Base-by-base conservation (phyloP, 2,797 vertebrate species). In the Argentina silus region DNA sequence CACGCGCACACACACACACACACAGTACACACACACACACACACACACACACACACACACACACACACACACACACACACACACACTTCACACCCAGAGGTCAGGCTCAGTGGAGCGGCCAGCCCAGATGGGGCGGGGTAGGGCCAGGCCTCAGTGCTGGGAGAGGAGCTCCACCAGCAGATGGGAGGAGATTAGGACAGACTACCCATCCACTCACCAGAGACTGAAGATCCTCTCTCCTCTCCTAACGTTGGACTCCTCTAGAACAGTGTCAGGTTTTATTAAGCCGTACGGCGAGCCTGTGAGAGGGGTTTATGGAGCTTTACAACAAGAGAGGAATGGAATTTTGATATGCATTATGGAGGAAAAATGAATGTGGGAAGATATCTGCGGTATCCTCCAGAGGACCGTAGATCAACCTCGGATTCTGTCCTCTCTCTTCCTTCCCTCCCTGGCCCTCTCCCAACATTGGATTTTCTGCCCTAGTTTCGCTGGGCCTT, bases 111-210 rank as follows among this genome's bases (percentile, higher is more conserved):
- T 83, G 8, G 66, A 78, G 50, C 70, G 70, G 74, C 57, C 56
- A 60, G 78, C 70, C 70, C 86, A 92, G 92, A 90, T 91, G 81
- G 87, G 87, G 83, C 63, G 72, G 83, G 80, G 84, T 81, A 77
- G 62, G 72, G 69, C 79, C 64, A 78, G 83, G 85, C 87, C 88
- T 86, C 89, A 73, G 82, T 81, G 80, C 87, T 23, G 86, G 87
- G 85, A 88, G 86, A 86, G 78, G 70, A 86, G 86, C 86, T 92
- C 91, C 88, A 90, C 80, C 79, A 86, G 88, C 90, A 93, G 91
- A 93, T 92, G 92, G 90, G 83, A 83, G 87, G 86, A 92, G 87
- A 92, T 91, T 90, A 87, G 82, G 78, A 69, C 78, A 82, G 82
- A 78, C 85, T 76, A 79, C 74, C 85, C 70, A 76, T 73, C 80